Evolutionary conservation across 1,140 invertebrate species (phyloP), one percentile per base, ranked within the genome.

Genomic region (Calosoma granatense): DNA sequence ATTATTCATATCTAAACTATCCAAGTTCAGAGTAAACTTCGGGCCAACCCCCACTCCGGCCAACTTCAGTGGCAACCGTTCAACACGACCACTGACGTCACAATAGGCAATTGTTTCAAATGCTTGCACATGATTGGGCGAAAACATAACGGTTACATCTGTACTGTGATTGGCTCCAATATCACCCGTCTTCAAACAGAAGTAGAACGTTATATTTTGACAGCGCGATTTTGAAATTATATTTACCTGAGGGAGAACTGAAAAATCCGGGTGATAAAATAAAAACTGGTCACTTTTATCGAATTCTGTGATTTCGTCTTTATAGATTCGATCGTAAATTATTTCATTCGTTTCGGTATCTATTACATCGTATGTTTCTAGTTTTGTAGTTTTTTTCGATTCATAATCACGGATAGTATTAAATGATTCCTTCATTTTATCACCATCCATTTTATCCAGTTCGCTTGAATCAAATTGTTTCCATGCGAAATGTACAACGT

Each of bases 401-500:
- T 63, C 59, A 23, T 55, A 47, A 2, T 56, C 57, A 6, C 55
- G 58, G 41, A 63, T 39, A 11, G 55, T 15, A 15, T 56, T 22
- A 9, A 57, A 20, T 19, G 54, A 30, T 22, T 54, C 26, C 4
- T 56, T 14, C 14, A 59, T 19, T 57, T 55, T 47, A 12, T 47
- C 63, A 26, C 60, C 51, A 23, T 61, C 53, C 11, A 30, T 30
- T 30, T 58, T 6, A 39, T 74, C 69, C 3, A 60, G 55, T 14
- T 67, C 58, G 0, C 6, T 23, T 22, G 59, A 59, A 53, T 67
- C 55, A 21, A 65, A 63, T 20, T 58, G 58, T 63, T 72, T 70
- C 76, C 75, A 78, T n/a, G 66, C 57, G 52, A 70, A 77, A 2
- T 66, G 61, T 2, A 73, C 62, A 2, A 68, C 30, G 36, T 73